Base-by-base conservation (phyloP, 2,113 vertebrate genomes). In the Echinops telfairi region DNA sequence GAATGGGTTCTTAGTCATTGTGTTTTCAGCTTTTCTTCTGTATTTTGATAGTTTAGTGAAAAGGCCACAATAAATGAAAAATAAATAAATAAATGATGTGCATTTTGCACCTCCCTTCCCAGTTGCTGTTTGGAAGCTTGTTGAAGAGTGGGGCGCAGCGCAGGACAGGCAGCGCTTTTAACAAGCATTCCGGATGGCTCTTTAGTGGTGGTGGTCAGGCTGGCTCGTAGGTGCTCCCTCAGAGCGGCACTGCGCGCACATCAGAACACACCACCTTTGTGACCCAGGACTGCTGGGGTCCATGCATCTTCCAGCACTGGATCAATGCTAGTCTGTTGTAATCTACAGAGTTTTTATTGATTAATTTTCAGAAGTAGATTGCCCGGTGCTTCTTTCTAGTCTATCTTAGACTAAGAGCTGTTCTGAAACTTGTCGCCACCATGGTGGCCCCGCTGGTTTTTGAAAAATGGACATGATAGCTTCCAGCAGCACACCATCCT, bases 1-100 rank as follows among this genome's bases (percentile, higher is more conserved):
- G n/a, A 62, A 84, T 82, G 19, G 36, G 8, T n/a, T 87, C 71
- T 86, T 78, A 82, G 86, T 27, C 82, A 87, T 64, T 88, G 58
- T 10, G 83, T 14, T 71, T 27, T 3, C 11, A 29, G 70, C 17
- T 71, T 64, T 86, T 89, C 89, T 33, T n/a, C 29, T 64, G 76
- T 83, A 91, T 89, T 91, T 92, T 86, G 31, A 73, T 36, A 75
- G 71, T 86, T 91, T 94, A 92, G 60, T 87, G 88, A 80, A 82
- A 94, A 83, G 57, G 4, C 11, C 68, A 73, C 66, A 36, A 17
- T 58, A 76, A 70, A 80, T 53, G 71, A 66, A 4, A 66, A 27
- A 66, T 10, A 68, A 31, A 40, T 40, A 40, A 7, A 40, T 40
- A 4, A 40, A 40, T 40, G 40, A 68, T 29, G 25, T 76, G 33